Evolutionary conservation across 2,888 invertebrate species (phyloP), one percentile per base, ranked within the genome.

Genomic region (Ornithoptera priamus): DNA sequence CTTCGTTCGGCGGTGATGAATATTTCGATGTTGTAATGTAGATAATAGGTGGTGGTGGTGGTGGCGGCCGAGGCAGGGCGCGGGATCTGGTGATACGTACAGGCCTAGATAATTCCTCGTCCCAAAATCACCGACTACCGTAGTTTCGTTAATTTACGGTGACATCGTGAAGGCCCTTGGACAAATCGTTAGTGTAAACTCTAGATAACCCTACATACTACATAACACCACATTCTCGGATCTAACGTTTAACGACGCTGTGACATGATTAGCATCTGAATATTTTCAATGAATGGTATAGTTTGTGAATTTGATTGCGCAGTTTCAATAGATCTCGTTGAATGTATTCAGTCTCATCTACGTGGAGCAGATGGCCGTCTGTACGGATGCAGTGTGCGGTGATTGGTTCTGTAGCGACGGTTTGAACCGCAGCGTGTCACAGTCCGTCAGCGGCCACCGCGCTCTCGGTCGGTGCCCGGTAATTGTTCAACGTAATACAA

Each of bases 1-100:
- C 39, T 39, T 10, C 39, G 39, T 39, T 39, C 39, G 39, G 39
- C 39, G 39, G n/a, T 46, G 18, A 82, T 83, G 83, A 82, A 82
- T 80, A 86, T 83, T 88, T 84, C 85, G 85, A 81, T 87, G 88
- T 90, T 86, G 86, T 84, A 84, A 82, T 83, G 83, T 90, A 89
- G 87, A 86, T 88, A 90, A 89, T 81, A 81, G 81, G 77, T 78
- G 80, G 80, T 84, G 85, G 83, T 78, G 77, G 39, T 80, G 79
- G 83, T 81, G 81, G 81, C 81, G 81, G 81, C 79, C 81, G 80
- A 81, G 81, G 81, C 80, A 80, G 77, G 76, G 73, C 76, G 72
- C 76, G 74, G 72, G 78, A 74, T 82, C 53, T n/a, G 84, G 84
- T 85, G 85, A 80, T 79, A 78, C 72, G 73, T 75, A 79, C 84